Percentiles rank a stretch among this genome's conserved stretches.
Evolutionary conservation across 2,888 invertebrate genomes (phyloP).

Genomic region (Trichacis sp.): DNA sequence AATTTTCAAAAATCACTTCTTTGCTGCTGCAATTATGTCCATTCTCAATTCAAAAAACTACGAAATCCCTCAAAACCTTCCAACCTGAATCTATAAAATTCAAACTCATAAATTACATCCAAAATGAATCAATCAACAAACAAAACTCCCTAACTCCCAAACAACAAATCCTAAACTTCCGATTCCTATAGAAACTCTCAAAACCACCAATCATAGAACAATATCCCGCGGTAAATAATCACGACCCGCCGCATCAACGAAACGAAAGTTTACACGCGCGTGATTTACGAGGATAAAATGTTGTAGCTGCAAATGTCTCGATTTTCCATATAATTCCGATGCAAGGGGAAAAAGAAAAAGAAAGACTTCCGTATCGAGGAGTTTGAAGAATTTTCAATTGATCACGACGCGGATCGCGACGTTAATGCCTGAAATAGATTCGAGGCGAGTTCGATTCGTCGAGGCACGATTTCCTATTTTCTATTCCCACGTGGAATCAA

Average conservation of each 20-base stretch:
- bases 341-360: too few species aligned
- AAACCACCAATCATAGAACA: neutral
- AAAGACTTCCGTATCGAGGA: constrained; percentile 2
- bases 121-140: too few species aligned
- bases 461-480: constrained; percentile 17
- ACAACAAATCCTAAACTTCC: too few species aligned
- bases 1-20: too few species aligned
- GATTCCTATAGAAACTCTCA: too few species aligned
- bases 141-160: too few species aligned
- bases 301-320: constrained; percentile 2
- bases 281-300: neutral
- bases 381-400: constrained; percentile 10
- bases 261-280: neutral
- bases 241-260: neutral
- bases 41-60: too few species aligned
- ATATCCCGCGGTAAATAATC: neutral
- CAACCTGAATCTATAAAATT: too few species aligned
- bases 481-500: constrained; percentile 22
- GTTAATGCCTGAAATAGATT: constrained; percentile 10
- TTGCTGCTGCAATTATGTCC: too few species aligned
- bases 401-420: constrained; percentile 1
- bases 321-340: neutral
- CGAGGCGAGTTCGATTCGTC: constrained; percentile 10
- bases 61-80: too few species aligned
- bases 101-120: too few species aligned